A percentile compares a stretch with the other conserved stretches of the same genome.
phyloP scores from a whole-genome alignment of 2,113 vertebrate species.

The Nanger granti region DNA sequence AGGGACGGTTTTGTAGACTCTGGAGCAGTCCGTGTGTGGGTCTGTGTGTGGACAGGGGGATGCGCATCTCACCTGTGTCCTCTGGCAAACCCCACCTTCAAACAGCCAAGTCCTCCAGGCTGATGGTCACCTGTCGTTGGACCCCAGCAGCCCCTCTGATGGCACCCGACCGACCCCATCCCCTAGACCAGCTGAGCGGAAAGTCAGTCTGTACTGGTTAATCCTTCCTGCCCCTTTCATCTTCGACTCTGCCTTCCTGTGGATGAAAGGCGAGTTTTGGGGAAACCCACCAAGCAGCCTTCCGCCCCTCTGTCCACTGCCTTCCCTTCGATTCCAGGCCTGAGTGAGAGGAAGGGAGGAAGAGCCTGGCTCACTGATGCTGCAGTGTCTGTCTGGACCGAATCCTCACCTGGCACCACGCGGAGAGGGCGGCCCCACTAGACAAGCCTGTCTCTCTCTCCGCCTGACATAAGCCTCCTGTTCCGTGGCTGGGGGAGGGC shows the following conservation, averaged over 20 bases:
- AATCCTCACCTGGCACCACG: accelerated
- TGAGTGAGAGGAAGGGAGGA: not conserved
- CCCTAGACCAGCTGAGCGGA: accelerated
- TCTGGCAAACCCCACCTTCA: accelerated
- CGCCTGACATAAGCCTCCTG: not conserved
- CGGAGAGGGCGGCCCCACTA: accelerated
- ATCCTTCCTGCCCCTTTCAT: accelerated
- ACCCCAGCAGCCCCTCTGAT: not conserved
- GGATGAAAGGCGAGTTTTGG: not conserved
- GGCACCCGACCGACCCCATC: accelerated
- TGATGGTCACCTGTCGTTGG: accelerated
- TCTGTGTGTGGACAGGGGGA: not conserved
- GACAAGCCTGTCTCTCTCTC: not conserved
- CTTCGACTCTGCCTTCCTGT: not conserved
- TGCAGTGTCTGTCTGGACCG: accelerated
- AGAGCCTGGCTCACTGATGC: too few species aligned
- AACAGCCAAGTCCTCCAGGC: not conserved
- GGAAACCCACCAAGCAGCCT: accelerated
- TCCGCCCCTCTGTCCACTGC: accelerated
- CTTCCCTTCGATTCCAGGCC: not conserved
- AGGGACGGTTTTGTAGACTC: too few species aligned
- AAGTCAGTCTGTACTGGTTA: accelerated
- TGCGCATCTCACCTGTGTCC: accelerated
- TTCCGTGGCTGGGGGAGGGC: not conserved
- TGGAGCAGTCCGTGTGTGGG: accelerated